Evolutionary conservation across 2,797 vertebrate species (phyloP).

Genomic region (Clamator glandarius): DNA sequence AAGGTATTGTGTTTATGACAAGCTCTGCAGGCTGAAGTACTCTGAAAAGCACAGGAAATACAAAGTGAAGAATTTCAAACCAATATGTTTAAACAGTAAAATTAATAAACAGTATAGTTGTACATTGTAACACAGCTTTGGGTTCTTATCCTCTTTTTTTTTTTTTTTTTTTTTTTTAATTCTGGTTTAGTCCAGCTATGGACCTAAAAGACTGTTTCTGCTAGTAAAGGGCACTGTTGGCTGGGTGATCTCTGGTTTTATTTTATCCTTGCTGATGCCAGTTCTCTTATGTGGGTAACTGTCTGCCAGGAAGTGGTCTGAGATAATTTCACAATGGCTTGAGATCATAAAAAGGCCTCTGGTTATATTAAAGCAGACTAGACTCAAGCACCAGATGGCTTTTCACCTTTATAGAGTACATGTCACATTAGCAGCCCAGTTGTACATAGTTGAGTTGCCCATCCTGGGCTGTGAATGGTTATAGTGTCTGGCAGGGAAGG

Average conservation of each 20-base stretch:
- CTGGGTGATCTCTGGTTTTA: not conserved
- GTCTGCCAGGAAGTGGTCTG: constrained; percentile 15
- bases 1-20: constrained; percentile 48
- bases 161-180: not conserved
- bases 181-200: not conserved
- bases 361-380: not conserved
- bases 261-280: not conserved
- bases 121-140: not conserved
- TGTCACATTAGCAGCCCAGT: not conserved
- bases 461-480: not conserved
- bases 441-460: not conserved
- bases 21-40: not conserved
- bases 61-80: not conserved
- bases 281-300: not conserved
- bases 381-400: constrained; percentile 2
- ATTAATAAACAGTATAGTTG: constrained; percentile 28
- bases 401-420: not conserved
- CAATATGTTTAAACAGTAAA: constrained; percentile 8
- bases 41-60: constrained; percentile 15
- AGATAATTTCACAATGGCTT: constrained; percentile 9
- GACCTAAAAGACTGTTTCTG: not conserved
- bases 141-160: not conserved
- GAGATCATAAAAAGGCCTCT: constrained; percentile 11
- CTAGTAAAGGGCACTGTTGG: not conserved
- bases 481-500: not conserved